Base-by-base conservation (phyloP, 2,113 vertebrate genomes). In the Astur gentilis region DNA sequence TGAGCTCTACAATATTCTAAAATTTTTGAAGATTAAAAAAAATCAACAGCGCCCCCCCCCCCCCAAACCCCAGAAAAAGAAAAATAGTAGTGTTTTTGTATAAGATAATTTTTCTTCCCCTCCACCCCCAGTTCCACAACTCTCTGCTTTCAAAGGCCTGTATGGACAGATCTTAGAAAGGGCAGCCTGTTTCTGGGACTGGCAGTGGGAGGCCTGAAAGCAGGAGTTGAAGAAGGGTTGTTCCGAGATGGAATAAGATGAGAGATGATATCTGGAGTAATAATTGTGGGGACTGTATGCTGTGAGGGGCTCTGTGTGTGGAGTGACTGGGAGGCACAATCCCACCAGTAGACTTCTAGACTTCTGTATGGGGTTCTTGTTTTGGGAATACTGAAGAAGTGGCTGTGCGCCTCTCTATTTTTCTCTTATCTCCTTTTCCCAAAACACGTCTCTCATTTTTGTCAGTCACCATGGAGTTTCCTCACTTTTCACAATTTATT, bases 41-140 rank as follows among this genome's bases (percentile, higher is more conserved):
- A 34, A 40, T 7, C 40, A 40, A 36, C 15, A 67, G 36, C 36
- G 36, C 49, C 45, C 9, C 44, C 45, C 19, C 45, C 1, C 21
- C 27, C 8, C 29, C 54, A 66, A 66, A 27, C 6, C 4, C 16
- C 9, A 25, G 31, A 36, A 36, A 65, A 86, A 90, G 6, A 34
- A 67, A 58, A 65, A 16, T 17, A 32, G 12, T 34, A 31, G 13
- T 60, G 11, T 10, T 72, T 60, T n/a, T 67, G 17, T 32, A 16
- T 16, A 20, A 36, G 13, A 47, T 54, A 1, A 60, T 66, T 70
- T 29, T 1, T 50, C 2, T 23, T 23, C 32, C 31, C 16, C 7
- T 1, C 1, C 3, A 7, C 6, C 6, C 25, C 8, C 5, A 5
- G 6, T 4, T 45, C 4, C 11, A n/a, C 3, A 6, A 5, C 11